Evolutionary conservation across 1,140 invertebrate species (phyloP), one percentile per base, ranked within the genome.

Genomic region (Spodoptera frugiperda): DNA sequence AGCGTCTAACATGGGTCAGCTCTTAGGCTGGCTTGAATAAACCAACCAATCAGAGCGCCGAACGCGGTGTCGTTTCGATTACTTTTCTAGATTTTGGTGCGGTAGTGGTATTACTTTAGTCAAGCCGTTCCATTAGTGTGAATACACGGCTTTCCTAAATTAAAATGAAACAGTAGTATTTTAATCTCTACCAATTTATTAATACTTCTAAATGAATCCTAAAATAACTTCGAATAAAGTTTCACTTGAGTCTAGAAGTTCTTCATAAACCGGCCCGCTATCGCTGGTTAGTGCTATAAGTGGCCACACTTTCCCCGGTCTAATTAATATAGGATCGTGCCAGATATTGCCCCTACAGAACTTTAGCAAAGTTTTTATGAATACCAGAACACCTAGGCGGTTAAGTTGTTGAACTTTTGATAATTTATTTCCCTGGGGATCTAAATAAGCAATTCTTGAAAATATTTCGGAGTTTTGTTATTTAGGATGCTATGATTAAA

Each of bases 301-400:
- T 46, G 19, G 8, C 11, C 9, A 21, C 39, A 48, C 21, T 65
- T 48, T 48, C 12, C 10, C 44, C 1, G 11, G 39, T 0, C 3
- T 65, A 65, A 65, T 65, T 65, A 65, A 65, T 48, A 48, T 48
- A 6, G 46, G 15, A 65, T 46, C 15, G 39, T 39, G 21, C 21
- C 19, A 48, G 46, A 65, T 48, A 21, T 65, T 48, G 61, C 44
- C 14, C 39, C 3, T 48, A 44, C 15, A 17, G 15, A 61, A 61
- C 1, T 44, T 57, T 1, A 1, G 3, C n/a, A 11, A 39, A 44
- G 15, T 65, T 48, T 65, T 65, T 46, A 65, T 48, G 25, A 65
- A 65, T 46, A 65, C 39, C 44, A 33, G 25, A 65, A 48, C 61
- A 48, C 44, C 17, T 46, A 46, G 39, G 33, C 4, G 11, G 61